Percentiles rank a stretch among this genome's conserved stretches.
Evolutionary conservation across 1,140 invertebrate genomes (phyloP).

Genomic region (Macrobrachium nipponense): DNA sequence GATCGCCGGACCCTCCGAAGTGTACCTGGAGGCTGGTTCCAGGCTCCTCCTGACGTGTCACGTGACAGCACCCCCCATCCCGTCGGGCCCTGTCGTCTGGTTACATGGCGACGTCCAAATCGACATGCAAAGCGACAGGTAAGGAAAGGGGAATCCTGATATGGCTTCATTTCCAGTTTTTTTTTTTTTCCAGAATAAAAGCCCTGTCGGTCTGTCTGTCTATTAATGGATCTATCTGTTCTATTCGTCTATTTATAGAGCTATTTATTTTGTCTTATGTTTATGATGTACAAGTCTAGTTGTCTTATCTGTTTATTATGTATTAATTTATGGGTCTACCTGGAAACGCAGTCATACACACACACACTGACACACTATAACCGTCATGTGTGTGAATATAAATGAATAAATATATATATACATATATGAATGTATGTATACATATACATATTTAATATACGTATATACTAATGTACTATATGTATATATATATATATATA

Average conservation of each 20-base stretch:
- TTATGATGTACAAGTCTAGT: too few relatives aligned
- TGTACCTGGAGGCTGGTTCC: slow-evolving; percentile 1
- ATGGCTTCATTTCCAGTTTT: not conserved
- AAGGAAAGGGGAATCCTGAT: too few relatives aligned
- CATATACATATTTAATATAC: not conserved
- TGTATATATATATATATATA: too few relatives aligned
- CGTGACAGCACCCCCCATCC: not conserved
- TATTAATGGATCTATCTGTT: too few relatives aligned
- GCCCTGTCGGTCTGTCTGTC: not conserved
- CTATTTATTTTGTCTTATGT: not conserved
- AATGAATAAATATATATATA: not conserved
- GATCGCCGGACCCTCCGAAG: not conserved
- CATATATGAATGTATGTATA: not conserved
- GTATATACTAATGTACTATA: too few relatives aligned
- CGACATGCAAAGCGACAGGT: too few relatives aligned
- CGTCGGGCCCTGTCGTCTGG: too few relatives aligned
- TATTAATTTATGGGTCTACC: not conserved
- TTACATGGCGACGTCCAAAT: too few relatives aligned
- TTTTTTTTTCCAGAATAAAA: too few relatives aligned
- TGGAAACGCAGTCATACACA: not conserved
- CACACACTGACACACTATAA: too few relatives aligned
- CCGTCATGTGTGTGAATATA: too few relatives aligned
- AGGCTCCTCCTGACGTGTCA: not conserved
- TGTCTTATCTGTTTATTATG: not conserved
- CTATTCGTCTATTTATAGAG: not conserved